Percentiles rank a stretch among this genome's conserved stretches.
These are phyloP conservation scores for Druon quercuslanigerum DNA, from an alignment of 1,140 invertebrate genomes.

Conservation along the genomic window DNA sequence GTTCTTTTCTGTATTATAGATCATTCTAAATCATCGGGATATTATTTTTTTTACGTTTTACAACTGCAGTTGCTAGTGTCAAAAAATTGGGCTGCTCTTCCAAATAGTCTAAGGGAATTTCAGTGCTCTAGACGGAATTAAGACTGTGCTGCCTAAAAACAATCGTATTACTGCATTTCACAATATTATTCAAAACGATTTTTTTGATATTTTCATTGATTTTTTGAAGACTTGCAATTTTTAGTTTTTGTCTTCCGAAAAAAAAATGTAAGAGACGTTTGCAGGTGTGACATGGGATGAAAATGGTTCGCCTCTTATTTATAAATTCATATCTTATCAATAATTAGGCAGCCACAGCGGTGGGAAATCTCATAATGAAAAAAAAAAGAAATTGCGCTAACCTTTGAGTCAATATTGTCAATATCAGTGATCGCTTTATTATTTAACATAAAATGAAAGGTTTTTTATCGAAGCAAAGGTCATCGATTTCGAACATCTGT, in stretches of 20 bases:
- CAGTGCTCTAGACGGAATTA: background rate
- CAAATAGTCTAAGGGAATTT: background rate
- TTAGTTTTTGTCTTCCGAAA: too few relatives aligned
- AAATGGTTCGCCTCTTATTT: slow-evolving; percentile 16
- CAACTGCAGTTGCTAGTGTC: slow-evolving; percentile 8
- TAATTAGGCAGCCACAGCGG: slow-evolving; percentile 32
- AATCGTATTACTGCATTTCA: background rate
- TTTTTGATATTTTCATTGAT: too few relatives aligned
- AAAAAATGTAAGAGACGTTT: background rate
- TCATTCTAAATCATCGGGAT: background rate
- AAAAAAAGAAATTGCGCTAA: slow-evolving; percentile 37
- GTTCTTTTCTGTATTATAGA: background rate
- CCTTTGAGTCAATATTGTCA: slow-evolving; percentile 48
- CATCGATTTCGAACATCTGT: slow-evolving; percentile 40
- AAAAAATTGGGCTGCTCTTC: slow-evolving; percentile 19
- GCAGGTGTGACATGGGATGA: slow-evolving; percentile 22
- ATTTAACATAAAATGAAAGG: slow-evolving; percentile 1
- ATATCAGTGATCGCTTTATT: slow-evolving; percentile 29
- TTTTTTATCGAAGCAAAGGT: slow-evolving; percentile 37
- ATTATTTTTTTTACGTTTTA: background rate
- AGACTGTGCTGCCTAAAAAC: slow-evolving; percentile 18
- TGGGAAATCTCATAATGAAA: slow-evolving; percentile 32
- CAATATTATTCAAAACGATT: too few relatives aligned
- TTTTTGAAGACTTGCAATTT: too few relatives aligned
- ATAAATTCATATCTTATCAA: slow-evolving; percentile 25